A percentile compares a stretch with the other conserved stretches of the same genome.
Conservation (phyloP, 2,888 invertebrate genomes). For the Stratiomys singularior region DNA sequence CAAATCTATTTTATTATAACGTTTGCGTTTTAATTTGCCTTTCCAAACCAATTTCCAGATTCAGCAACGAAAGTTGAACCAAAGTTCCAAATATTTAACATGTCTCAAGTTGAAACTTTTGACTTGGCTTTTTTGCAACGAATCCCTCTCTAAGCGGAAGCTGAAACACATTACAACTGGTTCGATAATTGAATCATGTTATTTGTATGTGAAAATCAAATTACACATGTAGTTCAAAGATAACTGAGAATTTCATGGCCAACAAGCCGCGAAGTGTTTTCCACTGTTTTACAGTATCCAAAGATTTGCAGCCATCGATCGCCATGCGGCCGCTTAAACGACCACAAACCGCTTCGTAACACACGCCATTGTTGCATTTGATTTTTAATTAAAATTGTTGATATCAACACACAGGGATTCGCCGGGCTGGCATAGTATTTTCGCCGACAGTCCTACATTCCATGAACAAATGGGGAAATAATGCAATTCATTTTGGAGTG, state of each 20-base stretch:
- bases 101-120: too few species aligned
- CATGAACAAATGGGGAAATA: conserved; percentile 23
- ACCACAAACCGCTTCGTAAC: background rate
- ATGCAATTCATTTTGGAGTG: conserved; percentile 36
- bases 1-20: too few species aligned
- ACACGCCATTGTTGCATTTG: background rate
- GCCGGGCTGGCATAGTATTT: conserved; percentile 14
- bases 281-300: background rate
- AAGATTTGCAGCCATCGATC: background rate
- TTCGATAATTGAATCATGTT: background rate
- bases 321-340: background rate
- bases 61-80: too few species aligned
- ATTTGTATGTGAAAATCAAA: background rate
- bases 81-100: too few species aligned
- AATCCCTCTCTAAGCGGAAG: too few species aligned
- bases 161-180: background rate
- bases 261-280: background rate
- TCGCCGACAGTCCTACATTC: background rate
- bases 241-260: background rate
- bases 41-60: too few species aligned
- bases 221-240: background rate
- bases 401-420: conserved; percentile 23
- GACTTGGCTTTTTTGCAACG: too few species aligned
- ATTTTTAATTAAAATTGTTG: conserved; percentile 36
- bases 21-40: too few species aligned